Evolutionary conservation across 2,797 vertebrate species (phyloP).

Genomic region (Adrianichthys oophorus): DNA sequence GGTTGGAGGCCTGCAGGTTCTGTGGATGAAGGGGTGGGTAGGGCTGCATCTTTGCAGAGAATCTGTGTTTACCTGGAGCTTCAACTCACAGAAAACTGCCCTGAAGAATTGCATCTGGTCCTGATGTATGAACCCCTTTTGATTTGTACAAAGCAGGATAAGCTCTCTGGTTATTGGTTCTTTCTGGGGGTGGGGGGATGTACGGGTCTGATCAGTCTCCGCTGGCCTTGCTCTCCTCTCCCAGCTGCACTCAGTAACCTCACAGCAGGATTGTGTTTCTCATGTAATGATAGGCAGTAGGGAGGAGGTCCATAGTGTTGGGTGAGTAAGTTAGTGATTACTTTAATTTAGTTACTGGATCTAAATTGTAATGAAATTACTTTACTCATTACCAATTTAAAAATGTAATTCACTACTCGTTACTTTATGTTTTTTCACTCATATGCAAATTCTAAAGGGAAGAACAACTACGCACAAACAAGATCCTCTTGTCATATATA

Average conservation of each 20-base stretch:
- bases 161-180: conserved; percentile 47
- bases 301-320: conserved; percentile 56
- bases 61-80: no score
- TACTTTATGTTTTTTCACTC: no score
- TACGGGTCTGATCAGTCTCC: conserved; percentile 37
- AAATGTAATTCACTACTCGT: no score
- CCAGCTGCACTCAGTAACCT: conserved; percentile 75
- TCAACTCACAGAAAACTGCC: conserved; percentile 52
- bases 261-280: conserved; percentile 74
- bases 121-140: conserved; percentile 61
- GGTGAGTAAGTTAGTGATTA: no score
- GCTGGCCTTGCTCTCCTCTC: conserved; percentile 49
- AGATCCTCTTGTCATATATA: no score
- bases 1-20: background rate
- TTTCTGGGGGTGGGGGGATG: conserved; percentile 24
- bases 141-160: conserved; percentile 42
- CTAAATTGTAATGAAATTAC: no score
- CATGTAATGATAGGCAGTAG: conserved; percentile 81
- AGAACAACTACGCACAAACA: no score
- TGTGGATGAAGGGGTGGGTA: background rate
- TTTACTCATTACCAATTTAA: no score
- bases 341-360: no score
- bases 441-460: no score
- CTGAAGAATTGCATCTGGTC: conserved; percentile 58
- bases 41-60: no score